A percentile compares a stretch with the other conserved stretches of the same genome.
phyloP scores from a whole-genome alignment of 2,113 vertebrate species.

The Etheostoma cragini region DNA sequence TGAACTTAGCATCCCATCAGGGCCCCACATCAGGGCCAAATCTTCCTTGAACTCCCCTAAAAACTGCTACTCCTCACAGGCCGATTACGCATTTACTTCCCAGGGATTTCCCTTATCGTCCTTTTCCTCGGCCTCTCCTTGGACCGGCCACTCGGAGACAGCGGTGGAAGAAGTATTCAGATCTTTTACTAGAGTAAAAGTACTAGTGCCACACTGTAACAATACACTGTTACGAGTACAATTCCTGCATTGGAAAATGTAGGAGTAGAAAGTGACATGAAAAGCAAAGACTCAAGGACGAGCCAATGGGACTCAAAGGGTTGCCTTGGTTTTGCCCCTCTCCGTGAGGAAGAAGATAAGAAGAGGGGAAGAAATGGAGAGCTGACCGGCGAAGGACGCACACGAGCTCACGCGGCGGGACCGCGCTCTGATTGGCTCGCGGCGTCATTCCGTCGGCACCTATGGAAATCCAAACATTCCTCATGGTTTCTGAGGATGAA shows the following conservation, averaged over 20 bases:
- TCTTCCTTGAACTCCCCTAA: slow-evolving; percentile 34
- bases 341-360: not conserved
- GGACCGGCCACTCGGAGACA: not conserved
- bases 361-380: slow-evolving; percentile 4
- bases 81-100: not conserved
- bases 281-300: too few species aligned
- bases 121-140: slow-evolving; percentile 29
- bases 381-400: slow-evolving; percentile 52
- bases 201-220: too few species aligned
- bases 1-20: slow-evolving; percentile 28
- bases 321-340: slow-evolving; percentile 16
- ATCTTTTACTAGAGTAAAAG: too few species aligned
- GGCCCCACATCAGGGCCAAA: not conserved
- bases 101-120: slow-evolving; percentile 11
- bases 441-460: slow-evolving; percentile 16
- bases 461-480: slow-evolving; percentile 67
- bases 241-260: too few species aligned
- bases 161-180: too few species aligned
- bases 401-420: slow-evolving; percentile 31
- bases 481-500: slow-evolving; percentile 59
- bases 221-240: too few species aligned
- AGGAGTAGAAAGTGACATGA: too few species aligned
- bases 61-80: slow-evolving; percentile 28
- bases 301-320: slow-evolving; percentile 7
- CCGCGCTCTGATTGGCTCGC: slow-evolving; percentile 27